Evolutionary conservation across 2,797 vertebrate genomes (phyloP).

Genomic region (Lagorchestes hirsutus): DNA sequence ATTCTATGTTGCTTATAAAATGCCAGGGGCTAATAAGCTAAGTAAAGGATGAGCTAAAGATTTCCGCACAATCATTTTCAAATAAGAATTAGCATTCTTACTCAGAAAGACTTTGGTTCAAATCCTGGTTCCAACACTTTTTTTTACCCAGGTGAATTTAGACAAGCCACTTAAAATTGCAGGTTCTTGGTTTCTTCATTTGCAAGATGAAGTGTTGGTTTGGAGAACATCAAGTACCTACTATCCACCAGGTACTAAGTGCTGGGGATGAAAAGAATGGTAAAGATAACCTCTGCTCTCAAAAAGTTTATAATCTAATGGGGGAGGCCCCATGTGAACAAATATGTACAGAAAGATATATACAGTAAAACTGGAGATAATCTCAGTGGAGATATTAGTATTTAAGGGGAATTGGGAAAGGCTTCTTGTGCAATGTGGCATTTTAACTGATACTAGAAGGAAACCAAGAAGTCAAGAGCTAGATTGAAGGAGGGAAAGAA

Average conservation of each 20-base stretch:
- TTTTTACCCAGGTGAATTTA: constrained; percentile 59
- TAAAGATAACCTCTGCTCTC: background rate
- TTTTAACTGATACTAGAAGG: background rate
- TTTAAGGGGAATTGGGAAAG: background rate
- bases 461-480: background rate
- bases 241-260: background rate
- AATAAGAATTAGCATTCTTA: constrained; percentile 60
- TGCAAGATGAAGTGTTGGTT: background rate
- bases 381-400: background rate
- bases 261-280: background rate
- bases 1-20: background rate
- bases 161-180: background rate
- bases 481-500: background rate
- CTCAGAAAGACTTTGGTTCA: constrained; percentile 25
- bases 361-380: background rate
- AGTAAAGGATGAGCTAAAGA: background rate
- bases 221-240: background rate
- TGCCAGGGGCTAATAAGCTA: background rate
- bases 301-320: background rate
- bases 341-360: background rate
- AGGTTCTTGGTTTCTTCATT: background rate
- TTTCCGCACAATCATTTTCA: constrained; percentile 42
- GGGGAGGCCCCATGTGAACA: background rate
- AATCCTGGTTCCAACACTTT: constrained; percentile 67
- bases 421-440: background rate